Evolutionary conservation across 2,888 invertebrate species (phyloP), one percentile per base, ranked within the genome.

Genomic region (Malthinus flaveolus): DNA sequence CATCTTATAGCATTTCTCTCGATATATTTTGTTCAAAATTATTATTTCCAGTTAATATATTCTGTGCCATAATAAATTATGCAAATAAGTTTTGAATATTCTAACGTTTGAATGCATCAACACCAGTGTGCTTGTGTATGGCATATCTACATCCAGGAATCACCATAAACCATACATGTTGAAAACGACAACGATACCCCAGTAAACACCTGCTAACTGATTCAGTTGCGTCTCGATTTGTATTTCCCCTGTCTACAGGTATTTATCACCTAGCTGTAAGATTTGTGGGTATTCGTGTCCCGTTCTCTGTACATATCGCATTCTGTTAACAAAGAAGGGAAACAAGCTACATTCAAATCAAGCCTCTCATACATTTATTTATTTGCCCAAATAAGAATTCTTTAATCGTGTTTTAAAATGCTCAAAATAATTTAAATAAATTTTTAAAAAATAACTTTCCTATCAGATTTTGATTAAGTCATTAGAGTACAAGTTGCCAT

Each of bases 151-250:
- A 54, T 49, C 39, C 58, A 47, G 58, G 57, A 58, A 68, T 63
- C 65, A 56, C 62, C 62, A 66, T 68, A 66, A 68, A 68, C 56
- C 63, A 64, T 65, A 61, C 55, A 53, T 55, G 59, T 61, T 56
- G 37, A 39, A 36, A 50, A 13, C 36, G 23, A 35, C 12, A 51
- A 13, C 51, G 33, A 52, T 51, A 47, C 58, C 61, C 55, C 61
- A 63, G 62, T 65, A 70, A 70, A 67, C 69, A 70, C 70, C 70
- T 70, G 70, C 69, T 69, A 70, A 69, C 69, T 68, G 67, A 69
- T 68, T 69, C 69, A 66, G 67, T 67, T 69, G 67, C 70, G 67
- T 68, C 66, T 69, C 68, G 68, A 69, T 70, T 70, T 70, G 70
- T 69, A 69, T 68, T 67, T 66, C 58, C 23, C 56, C 70, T 68